A percentile compares a stretch with the other conserved stretches of the same genome.
Evolutionary conservation across 2,797 vertebrate species (phyloP).

Genomic region (Uromys caudimaculatus): DNA sequence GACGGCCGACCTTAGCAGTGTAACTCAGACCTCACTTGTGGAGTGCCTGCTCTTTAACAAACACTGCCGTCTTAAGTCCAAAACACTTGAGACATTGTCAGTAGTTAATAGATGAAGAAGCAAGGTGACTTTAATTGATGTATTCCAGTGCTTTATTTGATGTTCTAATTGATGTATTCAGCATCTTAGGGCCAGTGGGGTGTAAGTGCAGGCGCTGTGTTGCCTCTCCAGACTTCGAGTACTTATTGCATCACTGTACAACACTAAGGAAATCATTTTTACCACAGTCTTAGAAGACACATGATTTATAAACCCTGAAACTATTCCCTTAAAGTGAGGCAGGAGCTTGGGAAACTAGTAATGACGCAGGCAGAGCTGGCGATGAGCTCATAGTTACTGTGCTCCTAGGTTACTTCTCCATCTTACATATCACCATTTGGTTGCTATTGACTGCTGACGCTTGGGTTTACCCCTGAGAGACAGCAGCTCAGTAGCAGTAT

Average conservation of each 20-base stretch:
- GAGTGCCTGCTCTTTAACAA: slow-evolving; percentile 1
- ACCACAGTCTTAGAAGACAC: slow-evolving; percentile 2
- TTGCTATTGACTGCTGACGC: slow-evolving; percentile 6
- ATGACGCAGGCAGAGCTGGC: not conserved
- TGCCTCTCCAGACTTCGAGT: not conserved
- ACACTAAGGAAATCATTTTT: slow-evolving; percentile 4
- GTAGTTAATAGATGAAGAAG: slow-evolving; percentile 33
- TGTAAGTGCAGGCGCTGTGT: not conserved
- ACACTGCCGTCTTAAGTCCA: not conserved
- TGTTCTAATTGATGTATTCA: slow-evolving; percentile 5
- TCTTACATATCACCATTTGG: not conserved
- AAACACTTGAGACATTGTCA: not conserved
- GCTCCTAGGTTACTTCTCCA: not conserved
- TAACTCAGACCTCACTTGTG: slow-evolving; percentile 20
- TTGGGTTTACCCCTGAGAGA: slow-evolving; percentile 36
- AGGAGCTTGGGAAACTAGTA: not conserved
- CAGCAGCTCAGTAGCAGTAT: not conserved
- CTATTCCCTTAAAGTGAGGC: not conserved
- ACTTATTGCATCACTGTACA: not conserved
- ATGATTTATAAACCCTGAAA: not conserved
- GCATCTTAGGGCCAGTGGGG: not conserved
- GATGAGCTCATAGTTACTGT: not conserved
- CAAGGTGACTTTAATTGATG: slow-evolving; percentile 8
- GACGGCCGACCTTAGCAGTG: not conserved
- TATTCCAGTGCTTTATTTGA: not conserved